A percentile compares a stretch with the other conserved stretches of the same genome.
phyloP scores from a whole-genome alignment of 2,888 invertebrate genomes.

The Apamea sordens region DNA sequence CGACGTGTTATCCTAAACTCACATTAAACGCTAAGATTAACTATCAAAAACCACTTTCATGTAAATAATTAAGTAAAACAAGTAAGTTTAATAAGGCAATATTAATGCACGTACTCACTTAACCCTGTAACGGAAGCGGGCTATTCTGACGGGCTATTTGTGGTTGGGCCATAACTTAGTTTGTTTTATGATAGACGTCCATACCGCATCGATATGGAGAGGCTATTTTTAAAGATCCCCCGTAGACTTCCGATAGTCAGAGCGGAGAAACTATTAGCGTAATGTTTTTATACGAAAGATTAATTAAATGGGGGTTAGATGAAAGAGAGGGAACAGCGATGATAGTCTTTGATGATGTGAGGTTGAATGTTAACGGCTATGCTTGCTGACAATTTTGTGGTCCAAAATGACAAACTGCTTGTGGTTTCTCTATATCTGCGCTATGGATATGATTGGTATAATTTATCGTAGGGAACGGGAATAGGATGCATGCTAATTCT shows the following conservation, averaged over 20 bases:
- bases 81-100: slow-evolving; percentile 27
- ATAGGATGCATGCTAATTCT: background rate
- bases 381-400: slow-evolving; percentile 7
- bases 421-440: background rate
- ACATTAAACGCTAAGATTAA: background rate
- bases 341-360: slow-evolving; percentile 9
- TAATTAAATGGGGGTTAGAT: slow-evolving; percentile 43
- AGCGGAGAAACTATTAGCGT: slow-evolving; percentile 51
- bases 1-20: background rate
- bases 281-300: slow-evolving; percentile 53
- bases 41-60: background rate
- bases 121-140: slow-evolving; percentile 53
- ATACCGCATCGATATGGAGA: slow-evolving; percentile 49
- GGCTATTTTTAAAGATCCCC: slow-evolving; percentile 59
- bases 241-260: slow-evolving; percentile 50
- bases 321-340: slow-evolving; percentile 36
- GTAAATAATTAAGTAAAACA: slow-evolving; percentile 13
- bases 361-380: slow-evolving; percentile 1
- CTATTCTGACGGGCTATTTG: slow-evolving; percentile 60
- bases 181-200: slow-evolving; percentile 60
- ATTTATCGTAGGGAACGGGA: no score
- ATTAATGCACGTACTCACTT: slow-evolving; percentile 51
- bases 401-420: background rate
- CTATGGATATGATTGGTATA: background rate
- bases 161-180: slow-evolving; percentile 60